Evolutionary conservation across 2,888 invertebrate species (phyloP), one percentile per base, ranked within the genome.

Genomic region (Thymelicus sylvestris): DNA sequence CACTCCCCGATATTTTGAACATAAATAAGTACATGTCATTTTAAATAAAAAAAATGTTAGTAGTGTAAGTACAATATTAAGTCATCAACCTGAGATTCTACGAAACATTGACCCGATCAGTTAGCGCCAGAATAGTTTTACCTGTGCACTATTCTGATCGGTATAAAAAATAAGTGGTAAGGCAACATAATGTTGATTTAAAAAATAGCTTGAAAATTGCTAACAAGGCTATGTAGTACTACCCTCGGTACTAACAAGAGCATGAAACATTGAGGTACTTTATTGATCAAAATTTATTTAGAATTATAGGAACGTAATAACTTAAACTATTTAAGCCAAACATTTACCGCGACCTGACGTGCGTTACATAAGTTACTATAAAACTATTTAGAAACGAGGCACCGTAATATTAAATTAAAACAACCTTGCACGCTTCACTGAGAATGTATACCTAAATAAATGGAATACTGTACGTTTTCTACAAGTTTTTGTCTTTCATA

Each of bases 271-370:
- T 55, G 71, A 77, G 75, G 75, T 77, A 78, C 77, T 84, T 82
- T 74, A 75, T 71, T 48, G 52, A 71, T 41, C 50, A 66, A 50
- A 80, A 80, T 81, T 78, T 80, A 79, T 81, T 78, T 80, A 79
- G 76, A 84, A 83, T 78, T 84, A 89, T 90, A 92, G 91, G 91
- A 92, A 92, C 91, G 85, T 82, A 84, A 82, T 83, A 78, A 79
- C 86, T 87, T 86, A 87, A 63, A 67, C 76, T 77, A 78, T 39
- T 69, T 70, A 74, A 75, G 69, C 47, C 66, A 38, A 60, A 67
- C 39, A 62, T 63, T 66, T 12, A 55, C 52, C 47, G 8, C 55
- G 59, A 10, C 19, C 66, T 7, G 15, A 48, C 48, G 24, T 59
- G 48, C 44, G 61, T 31, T 44, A n/a, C 31, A 57, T 72, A 61